Percentiles rank a stretch among this genome's conserved stretches.
Conservation (phyloP, 2,888 invertebrate species). For the Chymomyza amoena region DNA sequence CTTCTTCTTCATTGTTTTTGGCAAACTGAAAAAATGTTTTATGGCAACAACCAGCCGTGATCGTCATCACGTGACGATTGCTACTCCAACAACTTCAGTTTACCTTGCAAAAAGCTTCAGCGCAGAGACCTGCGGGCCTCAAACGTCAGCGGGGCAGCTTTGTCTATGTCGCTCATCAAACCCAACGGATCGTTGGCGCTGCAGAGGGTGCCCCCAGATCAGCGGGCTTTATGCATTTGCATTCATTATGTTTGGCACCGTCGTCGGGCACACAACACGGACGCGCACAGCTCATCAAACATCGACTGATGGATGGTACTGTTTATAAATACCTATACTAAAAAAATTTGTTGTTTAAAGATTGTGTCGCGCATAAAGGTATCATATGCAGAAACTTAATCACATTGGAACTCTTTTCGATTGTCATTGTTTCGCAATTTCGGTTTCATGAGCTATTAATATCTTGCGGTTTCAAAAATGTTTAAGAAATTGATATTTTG, state of each 20-base stretch:
- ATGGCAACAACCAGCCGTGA: background rate
- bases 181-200: background rate
- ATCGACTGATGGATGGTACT: background rate
- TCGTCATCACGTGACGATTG: conserved; percentile 1
- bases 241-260: conserved; percentile 72
- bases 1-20: background rate
- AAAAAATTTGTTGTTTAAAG: background rate
- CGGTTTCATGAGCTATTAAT: conserved; percentile 3
- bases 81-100: background rate
- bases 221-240: conserved; percentile 59
- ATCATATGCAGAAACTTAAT: background rate
- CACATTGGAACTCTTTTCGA: background rate
- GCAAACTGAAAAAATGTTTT: background rate
- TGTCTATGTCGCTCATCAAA: background rate
- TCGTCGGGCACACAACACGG: conserved; percentile 60
- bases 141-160: conserved; percentile 9
- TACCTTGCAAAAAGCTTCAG: background rate
- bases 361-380: background rate
- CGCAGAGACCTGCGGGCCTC: background rate
- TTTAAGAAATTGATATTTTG: conserved; percentile 56
- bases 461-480: conserved; percentile 35
- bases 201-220: conserved; percentile 47
- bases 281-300: conserved; percentile 28
- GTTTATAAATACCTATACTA: background rate
- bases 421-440: conserved; percentile 38